Percentiles rank a stretch among this genome's conserved stretches.
Evolutionary conservation across 64 coral and sea anemone genomes (phyloP).

Genomic region (Orbicella faveolata): DNA sequence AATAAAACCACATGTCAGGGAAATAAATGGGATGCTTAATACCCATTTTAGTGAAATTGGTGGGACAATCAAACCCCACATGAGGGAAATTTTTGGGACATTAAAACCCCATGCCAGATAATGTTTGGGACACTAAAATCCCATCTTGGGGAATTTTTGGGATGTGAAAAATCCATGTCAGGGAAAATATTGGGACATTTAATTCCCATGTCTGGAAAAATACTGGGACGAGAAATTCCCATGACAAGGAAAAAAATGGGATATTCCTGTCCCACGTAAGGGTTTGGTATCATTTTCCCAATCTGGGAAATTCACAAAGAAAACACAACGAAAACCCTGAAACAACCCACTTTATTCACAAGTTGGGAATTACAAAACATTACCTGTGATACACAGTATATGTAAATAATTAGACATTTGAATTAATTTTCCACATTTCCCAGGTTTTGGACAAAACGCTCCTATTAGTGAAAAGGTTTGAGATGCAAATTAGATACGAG

Average conservation of each 20-base stretch:
- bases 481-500: too few relatives aligned
- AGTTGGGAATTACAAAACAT: not conserved
- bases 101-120: constrained; percentile 1
- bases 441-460: too few relatives aligned
- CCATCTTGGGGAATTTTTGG: constrained; percentile 27
- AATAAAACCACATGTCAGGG: not conserved
- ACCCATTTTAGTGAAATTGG: not conserved
- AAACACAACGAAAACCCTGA: constrained; percentile 40
- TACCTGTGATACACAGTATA: not conserved
- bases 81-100: not conserved
- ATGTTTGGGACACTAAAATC: constrained; percentile 23
- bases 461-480: too few relatives aligned
- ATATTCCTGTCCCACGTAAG: constrained; percentile 50
- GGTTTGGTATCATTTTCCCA: constrained; percentile 60
- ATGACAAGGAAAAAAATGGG: constrained; percentile 12
- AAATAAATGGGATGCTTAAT: not conserved
- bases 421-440: too few relatives aligned
- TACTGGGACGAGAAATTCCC: constrained; percentile 24
- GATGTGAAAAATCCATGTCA: constrained; percentile 21
- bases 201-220: constrained; percentile 12
- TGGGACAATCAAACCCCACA: not conserved
- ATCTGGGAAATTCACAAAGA: constrained; percentile 37
- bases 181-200: constrained; percentile 22
- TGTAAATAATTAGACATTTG: too few relatives aligned
- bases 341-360: constrained; percentile 37